phyloP scores from a whole-genome alignment of 2,113 vertebrate species.

The Clarias gariepinus region DNA sequence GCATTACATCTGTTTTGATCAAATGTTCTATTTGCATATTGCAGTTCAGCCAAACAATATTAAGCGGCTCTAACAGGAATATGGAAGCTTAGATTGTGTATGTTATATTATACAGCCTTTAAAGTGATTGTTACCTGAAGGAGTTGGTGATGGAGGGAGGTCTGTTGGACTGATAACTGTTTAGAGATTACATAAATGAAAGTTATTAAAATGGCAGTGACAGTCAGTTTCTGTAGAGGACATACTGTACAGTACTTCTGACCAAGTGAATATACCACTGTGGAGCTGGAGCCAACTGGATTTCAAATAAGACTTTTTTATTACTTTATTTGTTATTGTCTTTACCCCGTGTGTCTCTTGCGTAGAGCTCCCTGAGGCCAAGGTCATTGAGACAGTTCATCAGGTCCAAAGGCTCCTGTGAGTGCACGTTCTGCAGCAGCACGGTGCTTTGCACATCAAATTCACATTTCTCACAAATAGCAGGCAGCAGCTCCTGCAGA shows the following conservation, averaged over 20 bases:
- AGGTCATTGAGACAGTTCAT: constrained; percentile 87
- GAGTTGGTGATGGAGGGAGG: constrained; percentile 58
- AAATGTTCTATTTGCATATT: not conserved
- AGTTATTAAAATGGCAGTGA: constrained; percentile 12
- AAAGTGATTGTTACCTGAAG: constrained; percentile 58
- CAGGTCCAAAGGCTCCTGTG: constrained; percentile 82
- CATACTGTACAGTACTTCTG: no score
- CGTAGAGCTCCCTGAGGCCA: constrained; percentile 90
- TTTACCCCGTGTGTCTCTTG: constrained; percentile 86
- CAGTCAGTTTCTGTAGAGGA: not conserved
- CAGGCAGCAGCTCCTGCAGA: constrained; percentile 78
- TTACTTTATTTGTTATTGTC: not conserved
- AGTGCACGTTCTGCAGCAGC: constrained; percentile 83
- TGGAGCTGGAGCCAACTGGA: not conserved
- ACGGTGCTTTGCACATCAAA: constrained; percentile 82
- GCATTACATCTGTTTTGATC: not conserved
- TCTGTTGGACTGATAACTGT: constrained; percentile 51
- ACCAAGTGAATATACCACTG: not conserved
- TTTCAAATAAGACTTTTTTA: constrained; percentile 17
- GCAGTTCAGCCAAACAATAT: no score
- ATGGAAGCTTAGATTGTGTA: not conserved
- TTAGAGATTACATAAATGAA: constrained; percentile 21
- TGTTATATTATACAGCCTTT: not conserved
- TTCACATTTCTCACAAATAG: constrained; percentile 94
- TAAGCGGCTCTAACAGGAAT: not conserved